Evolutionary conservation across 2,888 invertebrate genomes (phyloP), one percentile per base, ranked within the genome.

Genomic region (Seira sanloemensis): DNA sequence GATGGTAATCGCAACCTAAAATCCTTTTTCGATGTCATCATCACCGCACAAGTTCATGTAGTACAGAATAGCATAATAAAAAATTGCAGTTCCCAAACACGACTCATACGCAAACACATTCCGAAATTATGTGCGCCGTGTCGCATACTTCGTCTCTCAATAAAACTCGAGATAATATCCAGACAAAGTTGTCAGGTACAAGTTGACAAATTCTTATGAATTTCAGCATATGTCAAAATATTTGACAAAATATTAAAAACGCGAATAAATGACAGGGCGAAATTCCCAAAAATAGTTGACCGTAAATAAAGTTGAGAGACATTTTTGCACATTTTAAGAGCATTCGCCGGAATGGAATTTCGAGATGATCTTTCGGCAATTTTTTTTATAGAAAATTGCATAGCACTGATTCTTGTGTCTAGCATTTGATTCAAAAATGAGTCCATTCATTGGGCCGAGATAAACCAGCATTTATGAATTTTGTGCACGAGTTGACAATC

Each of bases 101-200:
- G 50, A 7, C 50, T 50, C 50, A 18, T 50, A n/a, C n/a, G 50
- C n/a, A n/a, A n/a, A n/a, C n/a, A n/a, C n/a, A n/a, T n/a, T n/a
- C n/a, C 50, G 50, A n/a, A n/a, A n/a, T 50, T 50, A 50, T 50
- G 12, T 50, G 2, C 50, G 50, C 16, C 50, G 12, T 50, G 50
- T 50, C 50, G 50, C 50, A 50, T 50, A 18, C 50, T 50, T 16
- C n/a, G n/a, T n/a, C 50, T 50, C 50, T 7, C 50, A 50, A 50
- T 12, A n/a, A 50, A 50, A 2, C 50, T 73, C 25, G 58, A 72
- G 37, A 74, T 62, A 67, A 67, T 67, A 67, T 67, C 24, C 24
- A 25, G 67, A 24, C 25, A 19, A 58, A 67, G 9, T 25, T 67
- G 67, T 67, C 67, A 67, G 26, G 26, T 19, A 4, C 58, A 58